Evolutionary conservation across 2,888 invertebrate genomes (phyloP).

Genomic region (Apodemia zela): DNA sequence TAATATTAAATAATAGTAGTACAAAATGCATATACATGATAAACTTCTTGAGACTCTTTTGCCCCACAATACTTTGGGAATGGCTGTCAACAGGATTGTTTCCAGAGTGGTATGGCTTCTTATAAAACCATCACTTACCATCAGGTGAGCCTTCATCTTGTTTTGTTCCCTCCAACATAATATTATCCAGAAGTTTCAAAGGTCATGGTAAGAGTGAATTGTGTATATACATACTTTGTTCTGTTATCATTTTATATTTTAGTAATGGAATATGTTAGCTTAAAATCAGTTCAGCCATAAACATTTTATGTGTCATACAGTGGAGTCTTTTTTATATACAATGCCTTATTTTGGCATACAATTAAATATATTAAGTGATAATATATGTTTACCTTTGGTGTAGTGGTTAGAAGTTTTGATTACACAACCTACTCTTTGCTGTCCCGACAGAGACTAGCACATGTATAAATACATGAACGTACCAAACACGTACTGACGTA

Average conservation of each 20-base stretch:
- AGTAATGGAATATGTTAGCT: not conserved
- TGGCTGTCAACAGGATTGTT: not conserved
- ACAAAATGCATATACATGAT: not conserved
- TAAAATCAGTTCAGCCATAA: constrained; percentile 1
- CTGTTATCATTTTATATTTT: not conserved
- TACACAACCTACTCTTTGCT: too few species aligned
- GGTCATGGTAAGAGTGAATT: not conserved
- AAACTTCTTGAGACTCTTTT: not conserved
- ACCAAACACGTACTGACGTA: too few species aligned
- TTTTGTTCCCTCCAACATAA: not conserved
- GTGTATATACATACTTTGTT: not conserved
- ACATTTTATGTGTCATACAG: constrained; percentile 4
- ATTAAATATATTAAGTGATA: too few species aligned
- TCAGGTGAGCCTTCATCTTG: not conserved
- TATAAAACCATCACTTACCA: not conserved
- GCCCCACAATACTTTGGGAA: not conserved
- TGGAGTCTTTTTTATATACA: not conserved
- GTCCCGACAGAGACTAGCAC: too few species aligned
- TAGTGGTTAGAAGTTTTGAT: too few species aligned
- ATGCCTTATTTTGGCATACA: too few species aligned
- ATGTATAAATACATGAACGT: too few species aligned
- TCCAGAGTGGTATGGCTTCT: not conserved
- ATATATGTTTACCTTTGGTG: too few species aligned
- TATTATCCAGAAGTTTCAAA: not conserved
- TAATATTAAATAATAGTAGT: not conserved